These are phyloP conservation scores for Pheosia tremula DNA, from an alignment of 2,888 invertebrate genomes.

Conservation along the genomic window DNA sequence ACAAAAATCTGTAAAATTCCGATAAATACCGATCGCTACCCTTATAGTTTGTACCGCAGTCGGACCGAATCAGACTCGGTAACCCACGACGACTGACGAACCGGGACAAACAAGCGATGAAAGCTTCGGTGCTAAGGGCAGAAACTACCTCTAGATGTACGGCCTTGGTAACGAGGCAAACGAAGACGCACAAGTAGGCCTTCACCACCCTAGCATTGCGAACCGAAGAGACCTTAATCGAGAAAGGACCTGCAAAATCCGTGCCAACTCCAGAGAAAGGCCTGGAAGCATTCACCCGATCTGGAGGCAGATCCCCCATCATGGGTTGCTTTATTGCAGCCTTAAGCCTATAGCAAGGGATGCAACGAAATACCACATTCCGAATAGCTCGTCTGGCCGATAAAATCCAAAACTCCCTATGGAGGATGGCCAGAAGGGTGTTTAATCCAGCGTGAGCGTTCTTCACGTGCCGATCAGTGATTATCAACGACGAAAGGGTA, in stretches of 20 bases:
- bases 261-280: neutral
- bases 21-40: neutral
- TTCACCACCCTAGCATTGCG: neutral
- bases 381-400: neutral
- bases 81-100: neutral
- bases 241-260: neutral
- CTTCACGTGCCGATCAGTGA: too few species aligned
- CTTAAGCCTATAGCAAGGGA: neutral
- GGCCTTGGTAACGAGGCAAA: constrained; percentile 1
- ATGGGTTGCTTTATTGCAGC: neutral
- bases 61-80: neutral
- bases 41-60: constrained; percentile 1
- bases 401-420: neutral
- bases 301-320: constrained; percentile 2
- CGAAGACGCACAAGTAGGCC: neutral
- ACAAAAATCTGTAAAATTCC: too few species aligned
- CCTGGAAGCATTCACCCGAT: neutral
- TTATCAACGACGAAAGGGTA: too few species aligned
- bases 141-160: neutral
- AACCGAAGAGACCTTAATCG: neutral
- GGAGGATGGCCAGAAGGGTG: neutral
- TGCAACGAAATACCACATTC: neutral
- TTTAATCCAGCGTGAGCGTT: neutral
- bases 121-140: neutral
- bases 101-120: neutral